phyloP scores from a whole-genome alignment of 2,113 vertebrate species.

The Kryptolebias marmoratus region DNA sequence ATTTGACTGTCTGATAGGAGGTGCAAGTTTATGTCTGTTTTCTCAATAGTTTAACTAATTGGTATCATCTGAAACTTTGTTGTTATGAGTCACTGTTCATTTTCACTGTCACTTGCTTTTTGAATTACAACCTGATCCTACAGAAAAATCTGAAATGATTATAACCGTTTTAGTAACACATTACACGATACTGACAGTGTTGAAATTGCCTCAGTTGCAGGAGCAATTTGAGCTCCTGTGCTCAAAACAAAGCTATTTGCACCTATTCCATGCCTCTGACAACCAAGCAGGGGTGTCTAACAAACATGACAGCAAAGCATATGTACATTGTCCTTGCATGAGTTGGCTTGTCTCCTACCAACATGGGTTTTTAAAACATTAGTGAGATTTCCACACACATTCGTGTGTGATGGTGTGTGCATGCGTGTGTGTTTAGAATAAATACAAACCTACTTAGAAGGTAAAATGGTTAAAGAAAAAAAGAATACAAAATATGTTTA shows the following conservation, averaged over 20 bases:
- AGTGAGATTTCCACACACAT: no score
- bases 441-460: no score
- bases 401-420: no score
- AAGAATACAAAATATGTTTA: no score
- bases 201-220: neutral
- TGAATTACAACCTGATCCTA: neutral
- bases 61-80: neutral
- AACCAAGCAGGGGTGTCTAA: neutral
- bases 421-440: no score
- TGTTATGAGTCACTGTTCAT: neutral
- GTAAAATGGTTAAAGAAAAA: no score
- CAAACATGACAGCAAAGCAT: neutral
- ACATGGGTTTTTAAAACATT: no score
- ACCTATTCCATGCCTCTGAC: neutral
- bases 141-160: neutral
- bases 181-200: neutral
- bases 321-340: neutral
- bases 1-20: no score
- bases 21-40: no score
- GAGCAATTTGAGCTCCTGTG: neutral
- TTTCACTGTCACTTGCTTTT: neutral
- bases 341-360: no score
- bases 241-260: constrained; percentile 4
- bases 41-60: no score
- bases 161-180: neutral